Evolutionary conservation across 2,797 vertebrate genomes (phyloP), one percentile per base, ranked within the genome.

Genomic region (Premnoplex brunnescens): DNA sequence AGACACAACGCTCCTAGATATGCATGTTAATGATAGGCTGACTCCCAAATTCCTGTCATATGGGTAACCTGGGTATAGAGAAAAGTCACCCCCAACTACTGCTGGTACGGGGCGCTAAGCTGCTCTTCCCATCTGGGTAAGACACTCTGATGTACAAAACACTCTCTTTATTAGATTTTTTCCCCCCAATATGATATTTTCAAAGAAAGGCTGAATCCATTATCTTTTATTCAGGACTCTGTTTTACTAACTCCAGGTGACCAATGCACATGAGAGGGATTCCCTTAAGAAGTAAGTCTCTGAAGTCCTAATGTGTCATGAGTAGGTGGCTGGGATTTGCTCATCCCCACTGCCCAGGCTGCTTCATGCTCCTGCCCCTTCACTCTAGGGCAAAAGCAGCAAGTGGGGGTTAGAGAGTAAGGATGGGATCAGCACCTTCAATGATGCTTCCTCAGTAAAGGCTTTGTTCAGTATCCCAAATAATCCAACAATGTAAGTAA

Each of bases 211-310:
- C 21, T 90, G 23, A 4, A 7, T 43, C 86, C 0, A 0, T 62
- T n/a, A 6, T 28, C 36, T 81, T 64, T 78, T 49, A 2, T 77
- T 83, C 66, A 54, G 37, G 49, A 15, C 12, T 41, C 15, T 87
- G 0, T 67, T 92, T 84, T 55, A 51, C 32, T 55, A 55, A 56
- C 14, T 51, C 24, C 54, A 55, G 24, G 6, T 68, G 30, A 36
- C 5, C 10, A 68, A 1, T 0, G 4, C 24, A 19, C 0, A 3
- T 0, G 2, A 60, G 39, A 34, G 7, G 10, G 4, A 4, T 10
- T 86, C 12, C 43, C 18, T 19, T 60, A 11, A 69, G 28, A 77
- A 22, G 7, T 3, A 39, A 9, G 17, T 14, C 63, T 14, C 15
- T 62, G 46, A 39, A 36, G 19, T 44, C 22, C 23, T 78, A 37